These are phyloP conservation scores for Drosophila parthenogenetica DNA, from an alignment of 2,888 invertebrate genomes.

Conservation along the genomic window DNA sequence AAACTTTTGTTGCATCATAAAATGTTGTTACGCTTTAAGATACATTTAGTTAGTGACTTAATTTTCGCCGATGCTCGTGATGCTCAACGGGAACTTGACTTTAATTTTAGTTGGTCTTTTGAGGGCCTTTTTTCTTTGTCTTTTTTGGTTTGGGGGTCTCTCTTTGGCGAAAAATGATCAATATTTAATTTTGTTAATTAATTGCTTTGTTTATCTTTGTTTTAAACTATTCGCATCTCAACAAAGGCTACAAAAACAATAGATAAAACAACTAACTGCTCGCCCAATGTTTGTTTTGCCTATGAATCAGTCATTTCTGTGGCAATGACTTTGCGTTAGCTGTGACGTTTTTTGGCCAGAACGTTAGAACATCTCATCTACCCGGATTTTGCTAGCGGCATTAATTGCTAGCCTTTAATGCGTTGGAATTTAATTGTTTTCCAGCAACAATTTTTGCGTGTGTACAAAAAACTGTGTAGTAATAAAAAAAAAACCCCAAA, in stretches of 20 bases:
- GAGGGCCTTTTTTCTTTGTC: slow-evolving; percentile 5
- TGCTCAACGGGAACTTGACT: slow-evolving; percentile 22
- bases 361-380: slow-evolving; percentile 48
- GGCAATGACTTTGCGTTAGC: slow-evolving; percentile 40
- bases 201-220: slow-evolving; percentile 41
- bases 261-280: slow-evolving; percentile 1
- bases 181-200: slow-evolving; percentile 56
- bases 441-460: slow-evolving; percentile 45
- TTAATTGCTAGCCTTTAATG: slow-evolving; percentile 57
- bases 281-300: slow-evolving; percentile 8
- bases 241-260: background rate
- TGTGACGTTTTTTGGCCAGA: slow-evolving; percentile 40
- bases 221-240: slow-evolving; percentile 32
- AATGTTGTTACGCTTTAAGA: slow-evolving; percentile 27
- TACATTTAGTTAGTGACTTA: slow-evolving; percentile 21
- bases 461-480: slow-evolving; percentile 14
- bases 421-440: slow-evolving; percentile 56
- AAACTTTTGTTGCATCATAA: slow-evolving; percentile 30
- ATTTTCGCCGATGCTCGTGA: slow-evolving; percentile 36
- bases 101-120: background rate
- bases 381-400: slow-evolving; percentile 58
- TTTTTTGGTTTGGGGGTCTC: slow-evolving; percentile 1
- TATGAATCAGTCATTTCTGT: slow-evolving; percentile 19
- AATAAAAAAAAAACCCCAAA: slow-evolving; percentile 17
- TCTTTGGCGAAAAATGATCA: slow-evolving; percentile 29